Conservation (phyloP, 2,113 vertebrate genomes). For the Entomyzon cyanotis region DNA sequence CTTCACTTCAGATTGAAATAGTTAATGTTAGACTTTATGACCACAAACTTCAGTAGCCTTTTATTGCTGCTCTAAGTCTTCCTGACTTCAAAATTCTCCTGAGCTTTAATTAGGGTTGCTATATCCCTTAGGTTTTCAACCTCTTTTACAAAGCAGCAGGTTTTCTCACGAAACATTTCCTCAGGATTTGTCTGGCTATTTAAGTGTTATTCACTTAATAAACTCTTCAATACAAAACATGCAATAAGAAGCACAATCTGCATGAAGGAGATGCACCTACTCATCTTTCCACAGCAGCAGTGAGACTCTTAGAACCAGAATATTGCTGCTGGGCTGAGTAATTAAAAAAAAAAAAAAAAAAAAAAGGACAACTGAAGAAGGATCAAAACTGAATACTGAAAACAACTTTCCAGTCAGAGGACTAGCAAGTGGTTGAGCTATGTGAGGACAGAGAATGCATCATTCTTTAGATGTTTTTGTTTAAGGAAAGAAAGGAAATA, state of each 20-base stretch:
- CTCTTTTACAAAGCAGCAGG: not conserved
- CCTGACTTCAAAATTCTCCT: conserved; percentile 27
- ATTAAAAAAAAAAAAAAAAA: not conserved
- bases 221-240: not conserved
- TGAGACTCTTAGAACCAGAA: not conserved
- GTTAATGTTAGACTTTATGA: conserved; percentile 14
- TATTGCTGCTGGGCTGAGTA: not conserved
- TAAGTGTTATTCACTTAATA: not conserved
- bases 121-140: conserved; percentile 7
- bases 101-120: conserved; percentile 52
- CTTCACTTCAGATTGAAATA: conserved; percentile 9
- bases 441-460: not conserved
- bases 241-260: not conserved
- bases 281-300: not conserved
- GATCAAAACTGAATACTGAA: not conserved
- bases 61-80: not conserved
- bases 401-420: not conserved
- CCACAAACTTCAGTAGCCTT: not conserved
- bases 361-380: not conserved
- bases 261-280: not conserved
- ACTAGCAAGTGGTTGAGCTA: not conserved
- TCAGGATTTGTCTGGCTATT: not conserved
- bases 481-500: not conserved
- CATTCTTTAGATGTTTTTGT: not conserved
- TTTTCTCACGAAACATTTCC: not conserved